Evolutionary conservation across 2,797 vertebrate genomes (phyloP).

Genomic region (Sebastes ruberrimus): DNA sequence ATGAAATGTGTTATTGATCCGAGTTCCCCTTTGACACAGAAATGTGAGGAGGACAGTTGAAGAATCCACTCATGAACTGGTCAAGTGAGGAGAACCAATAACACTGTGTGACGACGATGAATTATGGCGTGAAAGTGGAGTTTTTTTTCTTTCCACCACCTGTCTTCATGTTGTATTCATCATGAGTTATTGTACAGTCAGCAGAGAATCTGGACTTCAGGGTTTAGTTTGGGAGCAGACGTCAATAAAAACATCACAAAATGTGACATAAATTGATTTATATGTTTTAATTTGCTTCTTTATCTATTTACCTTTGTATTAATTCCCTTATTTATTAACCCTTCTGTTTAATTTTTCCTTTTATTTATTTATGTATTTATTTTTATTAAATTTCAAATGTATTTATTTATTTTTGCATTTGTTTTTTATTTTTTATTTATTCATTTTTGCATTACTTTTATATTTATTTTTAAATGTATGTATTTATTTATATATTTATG

Average conservation of each 20-base stretch:
- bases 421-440: too few relatives aligned
- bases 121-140: slow-evolving; percentile 42
- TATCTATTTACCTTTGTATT: too few relatives aligned
- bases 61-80: slow-evolving; percentile 26
- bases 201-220: not conserved
- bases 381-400: too few relatives aligned
- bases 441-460: too few relatives aligned
- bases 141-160: not conserved
- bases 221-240: not conserved
- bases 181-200: not conserved
- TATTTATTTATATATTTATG: too few relatives aligned
- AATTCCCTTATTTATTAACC: too few relatives aligned
- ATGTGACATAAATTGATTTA: too few relatives aligned
- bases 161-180: slow-evolving; percentile 3
- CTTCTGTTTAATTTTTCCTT: too few relatives aligned
- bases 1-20: slow-evolving; percentile 65
- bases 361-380: too few relatives aligned
- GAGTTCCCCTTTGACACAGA: slow-evolving; percentile 3
- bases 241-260: not conserved
- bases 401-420: too few relatives aligned
- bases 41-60: not conserved
- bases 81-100: slow-evolving; percentile 40
- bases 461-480: too few relatives aligned
- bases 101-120: not conserved
- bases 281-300: too few relatives aligned